phyloP scores from a whole-genome alignment of 2,888 invertebrate genomes.

The Phymatocera aterrima region DNA sequence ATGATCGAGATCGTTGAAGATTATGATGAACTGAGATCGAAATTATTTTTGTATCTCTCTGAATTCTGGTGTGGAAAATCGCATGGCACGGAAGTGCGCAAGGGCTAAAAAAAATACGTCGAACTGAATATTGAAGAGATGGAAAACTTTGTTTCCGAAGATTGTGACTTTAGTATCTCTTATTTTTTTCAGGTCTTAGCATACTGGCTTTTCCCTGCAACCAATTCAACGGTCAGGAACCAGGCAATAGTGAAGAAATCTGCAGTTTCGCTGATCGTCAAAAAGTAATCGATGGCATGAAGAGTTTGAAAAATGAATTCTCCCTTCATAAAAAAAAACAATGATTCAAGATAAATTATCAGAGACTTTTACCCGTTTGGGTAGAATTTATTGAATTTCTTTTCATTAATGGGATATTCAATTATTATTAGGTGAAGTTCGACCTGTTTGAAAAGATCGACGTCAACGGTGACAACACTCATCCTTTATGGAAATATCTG shows the following conservation, averaged over 20 bases:
- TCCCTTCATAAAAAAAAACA: too few species aligned
- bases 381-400: neutral
- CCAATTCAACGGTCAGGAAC: conserved; percentile 87
- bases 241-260: conserved; percentile 80
- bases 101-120: too few species aligned
- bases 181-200: conserved; percentile 78
- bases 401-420: conserved; percentile 59
- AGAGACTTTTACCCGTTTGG: too few species aligned
- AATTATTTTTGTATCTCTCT: too few species aligned
- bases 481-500: conserved; percentile 83
- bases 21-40: too few species aligned
- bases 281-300: conserved; percentile 75
- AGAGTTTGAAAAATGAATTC: too few species aligned
- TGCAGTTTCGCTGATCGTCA: conserved; percentile 80
- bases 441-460: conserved; percentile 86
- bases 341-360: too few species aligned
- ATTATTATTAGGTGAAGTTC: conserved; percentile 76
- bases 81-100: too few species aligned
- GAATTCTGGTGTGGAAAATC: too few species aligned
- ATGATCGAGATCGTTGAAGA: too few species aligned
- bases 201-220: conserved; percentile 93
- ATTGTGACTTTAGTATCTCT: neutral
- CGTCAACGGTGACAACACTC: conserved; percentile 81
- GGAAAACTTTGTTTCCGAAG: too few species aligned
- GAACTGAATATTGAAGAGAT: too few species aligned